phyloP scores from a whole-genome alignment of 2,113 vertebrate species.

The Rhabdomys dilectus region DNA sequence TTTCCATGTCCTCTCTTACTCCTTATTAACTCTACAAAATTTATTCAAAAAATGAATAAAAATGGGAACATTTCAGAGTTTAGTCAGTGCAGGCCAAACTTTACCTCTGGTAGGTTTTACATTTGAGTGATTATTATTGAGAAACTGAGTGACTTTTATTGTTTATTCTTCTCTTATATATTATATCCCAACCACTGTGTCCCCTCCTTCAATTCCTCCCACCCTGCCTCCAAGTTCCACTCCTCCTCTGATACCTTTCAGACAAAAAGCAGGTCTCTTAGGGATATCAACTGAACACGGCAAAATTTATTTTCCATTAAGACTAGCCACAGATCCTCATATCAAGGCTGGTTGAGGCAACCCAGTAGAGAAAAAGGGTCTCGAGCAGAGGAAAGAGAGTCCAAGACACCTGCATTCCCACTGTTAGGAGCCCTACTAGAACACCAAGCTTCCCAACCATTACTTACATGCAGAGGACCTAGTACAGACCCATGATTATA shows the following conservation, averaged over 20 bases:
- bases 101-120: slow-evolving; percentile 17
- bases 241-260: background rate
- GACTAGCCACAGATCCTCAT: background rate
- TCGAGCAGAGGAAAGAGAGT: background rate
- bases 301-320: background rate
- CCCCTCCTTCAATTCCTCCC: background rate
- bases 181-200: background rate
- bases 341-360: background rate
- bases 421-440: background rate
- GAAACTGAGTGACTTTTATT: background rate
- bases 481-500: too few relatives aligned
- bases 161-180: too few relatives aligned
- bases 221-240: background rate
- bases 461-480: background rate
- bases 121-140: background rate
- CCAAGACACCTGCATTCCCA: background rate
- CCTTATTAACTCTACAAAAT: background rate
- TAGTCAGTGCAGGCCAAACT: background rate
- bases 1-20: background rate
- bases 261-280: background rate
- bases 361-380: background rate
- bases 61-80: background rate
- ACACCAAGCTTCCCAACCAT: background rate
- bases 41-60: background rate
- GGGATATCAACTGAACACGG: background rate